Conservation (phyloP, 2,113 vertebrate species). For the Sorex fumeus region DNA sequence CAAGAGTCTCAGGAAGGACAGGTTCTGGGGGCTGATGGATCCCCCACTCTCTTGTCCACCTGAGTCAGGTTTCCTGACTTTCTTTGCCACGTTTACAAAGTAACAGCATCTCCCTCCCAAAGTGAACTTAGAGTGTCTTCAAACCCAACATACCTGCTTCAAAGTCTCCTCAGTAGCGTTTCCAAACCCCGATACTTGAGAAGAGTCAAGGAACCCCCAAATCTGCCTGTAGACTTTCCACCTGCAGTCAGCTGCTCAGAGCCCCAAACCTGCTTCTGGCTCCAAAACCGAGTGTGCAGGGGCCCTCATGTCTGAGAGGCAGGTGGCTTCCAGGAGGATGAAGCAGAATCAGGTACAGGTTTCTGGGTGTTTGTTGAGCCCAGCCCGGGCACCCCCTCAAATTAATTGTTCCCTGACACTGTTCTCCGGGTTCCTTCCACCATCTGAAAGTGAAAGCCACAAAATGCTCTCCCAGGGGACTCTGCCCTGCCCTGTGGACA, state of each 20-base stretch:
- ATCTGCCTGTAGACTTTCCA: neutral
- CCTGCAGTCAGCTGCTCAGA: neutral
- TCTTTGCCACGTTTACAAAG: neutral
- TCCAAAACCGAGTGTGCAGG: fast-evolving
- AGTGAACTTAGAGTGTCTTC: neutral
- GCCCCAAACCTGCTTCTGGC: neutral
- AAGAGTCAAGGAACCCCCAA: too few species aligned
- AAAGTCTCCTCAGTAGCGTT: neutral
- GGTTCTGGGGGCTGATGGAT: fast-evolving
- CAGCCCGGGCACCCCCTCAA: too few species aligned
- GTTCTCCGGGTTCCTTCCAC: neutral
- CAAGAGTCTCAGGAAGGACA: neutral
- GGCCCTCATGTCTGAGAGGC: neutral
- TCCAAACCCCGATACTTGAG: neutral
- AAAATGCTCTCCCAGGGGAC: neutral
- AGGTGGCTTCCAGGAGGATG: neutral
- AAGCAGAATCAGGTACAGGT: neutral
- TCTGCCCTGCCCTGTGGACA: slow-evolving; percentile 9
- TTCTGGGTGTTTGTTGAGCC: neutral
- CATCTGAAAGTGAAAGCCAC: slow-evolving; percentile 4
- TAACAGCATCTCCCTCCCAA: neutral
- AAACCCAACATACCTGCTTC: slow-evolving; percentile 1
- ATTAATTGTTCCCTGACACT: too few species aligned
- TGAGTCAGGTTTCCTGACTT: neutral
- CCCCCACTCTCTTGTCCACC: too few species aligned